These are phyloP conservation scores for Parotocinclus haroldoi DNA, from an alignment of 2,797 vertebrate species.

Conservation along the genomic window DNA sequence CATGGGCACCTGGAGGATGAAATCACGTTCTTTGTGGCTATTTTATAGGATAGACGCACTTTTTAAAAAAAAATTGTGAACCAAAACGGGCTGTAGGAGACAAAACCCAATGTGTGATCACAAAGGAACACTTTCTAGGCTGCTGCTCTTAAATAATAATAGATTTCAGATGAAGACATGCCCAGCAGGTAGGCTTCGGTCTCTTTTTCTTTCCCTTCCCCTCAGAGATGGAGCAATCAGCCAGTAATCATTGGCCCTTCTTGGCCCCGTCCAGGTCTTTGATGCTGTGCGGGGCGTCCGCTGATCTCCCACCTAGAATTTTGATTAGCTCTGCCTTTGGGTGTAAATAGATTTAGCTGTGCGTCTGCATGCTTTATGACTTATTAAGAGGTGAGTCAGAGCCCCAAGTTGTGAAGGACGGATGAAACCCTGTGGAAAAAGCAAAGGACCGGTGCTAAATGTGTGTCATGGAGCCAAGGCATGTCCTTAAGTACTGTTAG, in stretches of 20 bases:
- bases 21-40: background rate
- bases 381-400: conserved; percentile 30
- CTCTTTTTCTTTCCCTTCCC: background rate
- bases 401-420: conserved; percentile 13
- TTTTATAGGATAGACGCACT: background rate
- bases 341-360: conserved; percentile 41
- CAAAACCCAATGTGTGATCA: background rate
- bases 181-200: conserved; percentile 22
- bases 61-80: conserved; percentile 11
- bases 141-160: conserved; percentile 39
- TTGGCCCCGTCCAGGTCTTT: conserved; percentile 28
- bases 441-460: conserved; percentile 25
- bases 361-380: conserved; percentile 28
- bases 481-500: conserved; percentile 30
- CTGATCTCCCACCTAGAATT: conserved; percentile 35
- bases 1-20: background rate
- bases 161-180: conserved; percentile 30
- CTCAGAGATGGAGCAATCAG: conserved; percentile 23
- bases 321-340: conserved; percentile 42
- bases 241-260: conserved; percentile 29
- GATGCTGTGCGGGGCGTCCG: conserved; percentile 12
- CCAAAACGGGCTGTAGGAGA: background rate
- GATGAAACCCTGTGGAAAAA: conserved; percentile 3
- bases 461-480: conserved; percentile 26
- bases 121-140: background rate